A percentile compares a stretch with the other conserved stretches of the same genome.
Conservation (phyloP, 1,140 invertebrate species). For the Lineus longissimus region DNA sequence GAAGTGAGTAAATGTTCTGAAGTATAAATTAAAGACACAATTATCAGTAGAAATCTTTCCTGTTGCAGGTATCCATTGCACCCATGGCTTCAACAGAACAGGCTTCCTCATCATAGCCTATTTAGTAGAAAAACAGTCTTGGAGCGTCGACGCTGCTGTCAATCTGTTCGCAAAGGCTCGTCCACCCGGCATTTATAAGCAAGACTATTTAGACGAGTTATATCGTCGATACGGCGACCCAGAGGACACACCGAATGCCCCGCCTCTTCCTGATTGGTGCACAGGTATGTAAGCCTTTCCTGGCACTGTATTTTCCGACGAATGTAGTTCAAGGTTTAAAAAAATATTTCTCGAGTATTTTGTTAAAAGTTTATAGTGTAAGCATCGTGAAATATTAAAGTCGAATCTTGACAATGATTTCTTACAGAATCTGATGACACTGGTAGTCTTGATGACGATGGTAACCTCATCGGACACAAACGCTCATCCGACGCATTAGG, state of each 20-base stretch:
- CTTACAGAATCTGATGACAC: conserved; percentile 38
- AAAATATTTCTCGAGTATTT: neutral
- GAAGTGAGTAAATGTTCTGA: too few species aligned
- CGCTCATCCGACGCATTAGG: conserved; percentile 9
- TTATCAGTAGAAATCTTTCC: too few species aligned
- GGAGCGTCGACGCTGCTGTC: conserved; percentile 35
- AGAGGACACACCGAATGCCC: conserved; percentile 69
- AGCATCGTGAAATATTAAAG: neutral
- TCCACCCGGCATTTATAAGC: conserved; percentile 68
- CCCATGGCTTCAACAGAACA: conserved; percentile 97
- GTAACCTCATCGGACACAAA: conserved; percentile 12
- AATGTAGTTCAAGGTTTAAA: neutral
- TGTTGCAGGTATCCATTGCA: conserved; percentile 82
- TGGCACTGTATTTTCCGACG: neutral
- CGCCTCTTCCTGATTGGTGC: conserved; percentile 79
- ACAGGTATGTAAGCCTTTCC: conserved; percentile 57
- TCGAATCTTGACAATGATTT: too few species aligned
- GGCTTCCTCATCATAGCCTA: conserved; percentile 90
- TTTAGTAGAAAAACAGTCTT: conserved; percentile 72
- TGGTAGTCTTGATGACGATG: conserved; percentile 41
- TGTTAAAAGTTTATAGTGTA: conserved; percentile 7
- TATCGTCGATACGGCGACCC: conserved; percentile 71
- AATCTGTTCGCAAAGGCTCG: conserved; percentile 48
- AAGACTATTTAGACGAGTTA: conserved; percentile 63
- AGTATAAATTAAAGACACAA: too few species aligned